Evolutionary conservation across 1,140 invertebrate genomes (phyloP).

Genomic region (Drosophila subobscura): DNA sequence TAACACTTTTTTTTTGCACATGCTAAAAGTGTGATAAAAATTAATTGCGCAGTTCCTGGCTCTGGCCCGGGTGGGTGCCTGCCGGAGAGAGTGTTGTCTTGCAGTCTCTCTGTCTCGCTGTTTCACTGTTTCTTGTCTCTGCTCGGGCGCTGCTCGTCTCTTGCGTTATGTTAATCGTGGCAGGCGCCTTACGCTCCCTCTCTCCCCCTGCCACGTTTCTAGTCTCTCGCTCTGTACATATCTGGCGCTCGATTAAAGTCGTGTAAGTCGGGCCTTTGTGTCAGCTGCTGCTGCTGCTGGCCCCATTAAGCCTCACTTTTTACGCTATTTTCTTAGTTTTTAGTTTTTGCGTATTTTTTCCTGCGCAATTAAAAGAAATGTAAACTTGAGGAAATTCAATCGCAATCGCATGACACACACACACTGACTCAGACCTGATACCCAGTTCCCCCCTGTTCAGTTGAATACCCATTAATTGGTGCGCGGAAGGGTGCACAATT

Average conservation of each 20-base stretch:
- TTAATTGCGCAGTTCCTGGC: slow-evolving; percentile 74
- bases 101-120: slow-evolving; percentile 1
- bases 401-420: slow-evolving; percentile 62
- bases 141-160: slow-evolving; percentile 9
- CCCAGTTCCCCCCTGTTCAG: slow-evolving; percentile 1
- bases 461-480: background rate
- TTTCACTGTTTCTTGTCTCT: slow-evolving; percentile 41
- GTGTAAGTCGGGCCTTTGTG: slow-evolving; percentile 62
- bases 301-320: slow-evolving; percentile 23
- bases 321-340: slow-evolving; percentile 32
- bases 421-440: slow-evolving; percentile 34
- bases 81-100: slow-evolving; percentile 11
- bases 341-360: slow-evolving; percentile 31
- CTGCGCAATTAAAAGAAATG: slow-evolving; percentile 76
- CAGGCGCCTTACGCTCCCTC: slow-evolving; percentile 29
- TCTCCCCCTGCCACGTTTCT: slow-evolving; percentile 15
- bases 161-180: slow-evolving; percentile 68
- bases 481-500: no score
- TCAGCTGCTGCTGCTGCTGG: slow-evolving; percentile 17
- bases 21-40: slow-evolving; percentile 81
- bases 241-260: no score
- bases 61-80: no score
- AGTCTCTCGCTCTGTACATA: slow-evolving; percentile 46
- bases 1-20: slow-evolving; percentile 61
- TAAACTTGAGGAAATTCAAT: slow-evolving; percentile 69